Evolutionary conservation across 2,113 vertebrate genomes (phyloP).

Genomic region (Neodontobutis hainanensis): DNA sequence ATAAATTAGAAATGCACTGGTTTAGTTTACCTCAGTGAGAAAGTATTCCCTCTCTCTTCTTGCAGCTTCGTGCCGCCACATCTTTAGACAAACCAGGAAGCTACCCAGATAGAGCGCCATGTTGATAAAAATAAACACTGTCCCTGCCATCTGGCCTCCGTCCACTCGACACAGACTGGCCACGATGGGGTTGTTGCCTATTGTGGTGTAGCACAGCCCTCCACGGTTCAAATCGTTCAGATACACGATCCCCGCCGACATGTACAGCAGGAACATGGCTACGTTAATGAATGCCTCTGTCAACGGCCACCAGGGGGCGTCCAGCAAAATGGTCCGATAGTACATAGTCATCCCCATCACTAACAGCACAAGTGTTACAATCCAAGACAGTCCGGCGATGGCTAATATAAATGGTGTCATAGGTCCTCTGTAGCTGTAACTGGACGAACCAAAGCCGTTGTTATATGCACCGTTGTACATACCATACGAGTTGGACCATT

Average conservation of each 20-base stretch:
- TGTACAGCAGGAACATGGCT: slow-evolving; percentile 78
- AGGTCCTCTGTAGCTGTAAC: slow-evolving; percentile 77
- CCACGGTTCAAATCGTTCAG: slow-evolving; percentile 81
- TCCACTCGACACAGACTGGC: slow-evolving; percentile 72
- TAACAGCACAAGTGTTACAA: slow-evolving; percentile 72
- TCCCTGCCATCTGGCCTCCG: slow-evolving; percentile 82
- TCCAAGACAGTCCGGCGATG: slow-evolving; percentile 72
- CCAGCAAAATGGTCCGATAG: slow-evolving; percentile 79
- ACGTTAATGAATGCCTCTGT: slow-evolving; percentile 78
- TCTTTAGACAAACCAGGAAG: slow-evolving; percentile 74
- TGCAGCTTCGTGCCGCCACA: slow-evolving; percentile 73
- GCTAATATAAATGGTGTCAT: slow-evolving; percentile 82
- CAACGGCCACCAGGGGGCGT: slow-evolving; percentile 83
- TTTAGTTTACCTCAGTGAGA: slow-evolving; percentile 30
- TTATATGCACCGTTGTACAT: slow-evolving; percentile 52
- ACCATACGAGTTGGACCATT: slow-evolving; percentile 77
- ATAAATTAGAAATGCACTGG: neutral
- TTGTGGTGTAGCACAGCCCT: slow-evolving; percentile 77
- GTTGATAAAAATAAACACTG: slow-evolving; percentile 79
- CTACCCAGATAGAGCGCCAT: slow-evolving; percentile 71
- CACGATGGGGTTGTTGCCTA: slow-evolving; percentile 74
- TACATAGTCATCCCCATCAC: slow-evolving; percentile 80
- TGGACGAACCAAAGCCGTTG: slow-evolving; percentile 53
- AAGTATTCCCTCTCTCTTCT: slow-evolving; percentile 25
- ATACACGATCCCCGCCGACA: slow-evolving; percentile 80